Evolutionary conservation across 1,140 invertebrate genomes (phyloP).

Genomic region (Teleogryllus occipitalis): DNA sequence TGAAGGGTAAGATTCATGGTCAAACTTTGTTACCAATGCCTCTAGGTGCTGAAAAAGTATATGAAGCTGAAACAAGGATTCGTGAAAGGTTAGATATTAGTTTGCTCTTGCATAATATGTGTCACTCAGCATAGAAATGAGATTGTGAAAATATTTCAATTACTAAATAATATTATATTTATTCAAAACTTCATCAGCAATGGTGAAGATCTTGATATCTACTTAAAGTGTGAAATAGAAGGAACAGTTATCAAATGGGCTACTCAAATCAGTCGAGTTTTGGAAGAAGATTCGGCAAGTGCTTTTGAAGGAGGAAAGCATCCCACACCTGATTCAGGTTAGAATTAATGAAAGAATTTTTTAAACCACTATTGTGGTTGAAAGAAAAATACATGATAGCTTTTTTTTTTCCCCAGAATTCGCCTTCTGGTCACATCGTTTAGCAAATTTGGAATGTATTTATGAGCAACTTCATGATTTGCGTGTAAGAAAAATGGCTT

Average conservation of each 20-base stretch:
- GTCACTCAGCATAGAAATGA: too few relatives aligned
- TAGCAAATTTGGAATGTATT: slow-evolving; percentile 75
- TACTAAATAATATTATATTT: too few relatives aligned
- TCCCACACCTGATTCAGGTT: slow-evolving; percentile 16
- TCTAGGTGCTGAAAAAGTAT: slow-evolving; percentile 61
- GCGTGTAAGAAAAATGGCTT: slow-evolving; percentile 80
- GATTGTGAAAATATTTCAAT: too few relatives aligned
- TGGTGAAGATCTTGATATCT: slow-evolving; percentile 61
- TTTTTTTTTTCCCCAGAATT: slow-evolving; percentile 43
- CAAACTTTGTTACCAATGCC: slow-evolving; percentile 68
- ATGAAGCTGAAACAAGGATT: slow-evolving; percentile 45
- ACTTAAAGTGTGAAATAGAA: slow-evolving; percentile 87
- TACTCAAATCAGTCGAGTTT: slow-evolving; percentile 83
- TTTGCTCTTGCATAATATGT: too few relatives aligned
- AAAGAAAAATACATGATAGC: neutral
- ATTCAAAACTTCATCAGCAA: slow-evolving; percentile 25
- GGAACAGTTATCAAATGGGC: slow-evolving; percentile 93
- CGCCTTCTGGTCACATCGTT: slow-evolving; percentile 64
- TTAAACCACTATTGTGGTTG: neutral
- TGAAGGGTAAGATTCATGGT: slow-evolving; percentile 54
- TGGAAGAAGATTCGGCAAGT: slow-evolving; percentile 70
- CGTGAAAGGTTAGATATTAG: slow-evolving; percentile 42
- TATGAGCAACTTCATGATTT: slow-evolving; percentile 78
- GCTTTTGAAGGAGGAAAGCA: slow-evolving; percentile 7
- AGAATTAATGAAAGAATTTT: neutral